phyloP scores from a whole-genome alignment of 35 echinoderm and acorn worm species.

The Antedon bifida region DNA sequence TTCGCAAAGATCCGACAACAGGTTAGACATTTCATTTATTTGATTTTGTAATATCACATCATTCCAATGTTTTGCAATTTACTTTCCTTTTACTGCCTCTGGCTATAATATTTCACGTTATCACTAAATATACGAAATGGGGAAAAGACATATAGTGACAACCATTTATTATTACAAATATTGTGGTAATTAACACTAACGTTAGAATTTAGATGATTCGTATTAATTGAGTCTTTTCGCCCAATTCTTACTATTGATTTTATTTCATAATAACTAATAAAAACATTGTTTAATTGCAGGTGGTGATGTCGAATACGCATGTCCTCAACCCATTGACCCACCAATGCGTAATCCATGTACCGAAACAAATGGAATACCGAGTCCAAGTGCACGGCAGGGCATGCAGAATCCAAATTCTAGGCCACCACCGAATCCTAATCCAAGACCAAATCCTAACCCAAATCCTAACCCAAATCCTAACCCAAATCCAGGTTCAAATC shows the following conservation, averaged over 20 bases:
- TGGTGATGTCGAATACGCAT: neutral
- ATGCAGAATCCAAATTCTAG: neutral
- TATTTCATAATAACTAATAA: too few species aligned
- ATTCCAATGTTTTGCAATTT: neutral
- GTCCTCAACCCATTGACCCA: neutral
- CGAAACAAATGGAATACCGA: neutral
- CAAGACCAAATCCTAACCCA: neutral
- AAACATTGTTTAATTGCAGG: too few species aligned
- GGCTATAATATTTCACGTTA: neutral
- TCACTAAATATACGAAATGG: neutral
- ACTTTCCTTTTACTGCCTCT: neutral
- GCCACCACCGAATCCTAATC: neutral
- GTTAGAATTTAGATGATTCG: too few species aligned
- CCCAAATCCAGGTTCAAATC: neutral
- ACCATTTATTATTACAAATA: too few species aligned
- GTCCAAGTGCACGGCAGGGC: neutral
- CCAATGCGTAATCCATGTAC: neutral
- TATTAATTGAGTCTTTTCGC: too few species aligned
- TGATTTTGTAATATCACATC: neutral
- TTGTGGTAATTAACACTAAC: too few species aligned
- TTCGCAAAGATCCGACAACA: constrained; percentile 36
- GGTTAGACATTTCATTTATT: constrained; percentile 20
- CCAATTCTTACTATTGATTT: too few species aligned
- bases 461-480: neutral
- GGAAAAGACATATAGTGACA: neutral